These are phyloP conservation scores for Scaptomyza parva DNA, from an alignment of 2,888 invertebrate species.

Conservation along the genomic window DNA sequence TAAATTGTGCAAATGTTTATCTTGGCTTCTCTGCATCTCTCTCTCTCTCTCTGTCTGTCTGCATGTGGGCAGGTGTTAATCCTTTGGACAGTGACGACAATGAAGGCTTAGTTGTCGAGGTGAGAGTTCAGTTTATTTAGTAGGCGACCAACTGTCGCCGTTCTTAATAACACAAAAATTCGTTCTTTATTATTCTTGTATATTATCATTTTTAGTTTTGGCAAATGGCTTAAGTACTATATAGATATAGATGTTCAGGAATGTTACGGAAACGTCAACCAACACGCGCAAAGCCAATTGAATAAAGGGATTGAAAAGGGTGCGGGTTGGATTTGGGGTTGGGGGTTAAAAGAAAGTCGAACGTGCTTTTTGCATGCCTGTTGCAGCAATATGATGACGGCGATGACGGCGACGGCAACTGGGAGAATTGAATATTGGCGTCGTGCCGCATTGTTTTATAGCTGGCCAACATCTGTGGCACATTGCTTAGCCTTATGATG, in stretches of 20 bases:
- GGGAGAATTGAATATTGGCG: conserved; percentile 48
- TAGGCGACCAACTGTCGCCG: conserved; percentile 60
- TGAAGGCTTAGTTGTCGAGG: conserved; percentile 50
- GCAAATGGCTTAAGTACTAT: conserved; percentile 22
- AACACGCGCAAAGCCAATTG: conserved; percentile 29
- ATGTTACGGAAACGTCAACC: conserved; percentile 36
- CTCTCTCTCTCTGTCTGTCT: not conserved
- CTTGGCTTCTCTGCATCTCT: conserved; percentile 35
- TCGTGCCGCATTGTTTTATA: conserved; percentile 43
- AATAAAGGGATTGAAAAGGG: not conserved
- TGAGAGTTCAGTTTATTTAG: conserved; percentile 74
- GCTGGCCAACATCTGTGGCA: conserved; percentile 64
- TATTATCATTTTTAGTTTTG: conserved; percentile 22
- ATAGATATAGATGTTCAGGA: not conserved
- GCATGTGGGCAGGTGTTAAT: conserved; percentile 56
- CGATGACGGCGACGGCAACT: not conserved
- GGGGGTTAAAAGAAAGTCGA: not conserved
- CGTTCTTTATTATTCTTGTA: not conserved
- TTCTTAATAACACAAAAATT: conserved; percentile 1
- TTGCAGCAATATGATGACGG: conserved; percentile 36
- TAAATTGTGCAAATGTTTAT: conserved; percentile 62
- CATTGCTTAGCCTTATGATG: conserved; percentile 56
- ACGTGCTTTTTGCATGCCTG: conserved; percentile 53
- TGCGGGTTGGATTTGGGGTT: not conserved
- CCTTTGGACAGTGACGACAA: conserved; percentile 25